These are phyloP conservation scores for Hippocampus barbouri DNA, from an alignment of 2,113 vertebrate genomes.

Conservation along the genomic window DNA sequence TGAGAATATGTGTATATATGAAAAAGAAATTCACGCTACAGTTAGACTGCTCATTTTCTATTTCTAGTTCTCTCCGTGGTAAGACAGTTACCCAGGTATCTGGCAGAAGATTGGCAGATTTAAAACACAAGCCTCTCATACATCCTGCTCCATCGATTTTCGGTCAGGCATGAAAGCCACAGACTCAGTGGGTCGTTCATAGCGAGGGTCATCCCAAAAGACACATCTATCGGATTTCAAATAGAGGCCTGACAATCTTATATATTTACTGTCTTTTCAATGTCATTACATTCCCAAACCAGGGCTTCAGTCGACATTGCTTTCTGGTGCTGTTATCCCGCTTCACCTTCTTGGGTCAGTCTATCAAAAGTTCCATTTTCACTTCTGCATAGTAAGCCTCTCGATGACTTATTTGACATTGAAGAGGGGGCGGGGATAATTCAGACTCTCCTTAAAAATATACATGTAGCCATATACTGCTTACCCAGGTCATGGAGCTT, in stretches of 20 bases:
- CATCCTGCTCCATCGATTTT: conserved; percentile 70
- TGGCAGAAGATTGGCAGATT: conserved; percentile 59
- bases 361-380: conserved; percentile 59
- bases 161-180: conserved; percentile 67
- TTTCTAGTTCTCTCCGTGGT: conserved; percentile 39
- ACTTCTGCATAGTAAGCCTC: conserved; percentile 32
- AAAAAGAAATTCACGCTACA: background rate
- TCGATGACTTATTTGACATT: conserved; percentile 57
- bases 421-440: conserved; percentile 45
- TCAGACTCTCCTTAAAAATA: conserved; percentile 42
- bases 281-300: conserved; percentile 62
- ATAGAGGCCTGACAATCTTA: conserved; percentile 60
- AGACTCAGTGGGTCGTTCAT: conserved; percentile 67
- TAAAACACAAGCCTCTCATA: conserved; percentile 55
- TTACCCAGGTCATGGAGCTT: conserved; percentile 54
- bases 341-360: conserved; percentile 61
- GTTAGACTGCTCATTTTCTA: conserved; percentile 13
- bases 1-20: background rate
- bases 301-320: conserved; percentile 27
- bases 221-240: conserved; percentile 73
- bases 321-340: conserved; percentile 31
- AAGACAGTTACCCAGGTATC: conserved; percentile 51
- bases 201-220: conserved; percentile 66
- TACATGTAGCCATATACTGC: conserved; percentile 60
- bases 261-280: conserved; percentile 71